These are phyloP conservation scores for Amblyopsis rosae DNA, from an alignment of 2,113 vertebrate species.

Conservation along the genomic window DNA sequence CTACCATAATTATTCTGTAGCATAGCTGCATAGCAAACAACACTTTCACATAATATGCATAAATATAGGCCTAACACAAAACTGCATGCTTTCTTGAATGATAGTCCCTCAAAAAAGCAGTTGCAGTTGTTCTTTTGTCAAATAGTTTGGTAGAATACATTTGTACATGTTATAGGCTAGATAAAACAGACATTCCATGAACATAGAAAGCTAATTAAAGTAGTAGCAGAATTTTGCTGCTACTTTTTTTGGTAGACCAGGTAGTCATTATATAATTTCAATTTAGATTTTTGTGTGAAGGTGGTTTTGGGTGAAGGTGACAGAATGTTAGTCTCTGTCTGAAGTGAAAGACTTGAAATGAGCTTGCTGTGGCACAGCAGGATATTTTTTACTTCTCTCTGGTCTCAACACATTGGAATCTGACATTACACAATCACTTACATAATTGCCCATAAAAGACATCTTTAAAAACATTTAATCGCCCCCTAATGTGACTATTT, in stretches of 20 bases:
- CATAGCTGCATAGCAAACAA: too few species aligned
- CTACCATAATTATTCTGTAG: too few species aligned
- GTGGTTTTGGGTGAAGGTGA: constrained; percentile 1
- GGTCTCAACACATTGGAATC: constrained; percentile 35
- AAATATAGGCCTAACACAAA: too few species aligned
- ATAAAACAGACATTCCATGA: background rate
- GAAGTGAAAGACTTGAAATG: constrained; percentile 50
- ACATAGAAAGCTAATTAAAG: too few species aligned
- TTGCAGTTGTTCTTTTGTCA: constrained; percentile 14
- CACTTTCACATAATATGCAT: too few species aligned
- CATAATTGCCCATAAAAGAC: constrained; percentile 59
- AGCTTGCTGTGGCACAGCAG: constrained; percentile 50
- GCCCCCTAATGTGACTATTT: constrained; percentile 23
- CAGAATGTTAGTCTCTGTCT: constrained; percentile 33
- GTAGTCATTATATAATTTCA: too few species aligned
- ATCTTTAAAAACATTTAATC: constrained; percentile 60
- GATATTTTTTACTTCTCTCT: constrained; percentile 58
- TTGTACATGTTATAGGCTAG: background rate
- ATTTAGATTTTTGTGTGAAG: constrained; percentile 5
- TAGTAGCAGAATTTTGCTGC: too few species aligned
- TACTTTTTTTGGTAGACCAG: too few species aligned
- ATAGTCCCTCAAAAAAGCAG: background rate
- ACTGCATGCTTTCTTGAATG: background rate
- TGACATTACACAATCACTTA: constrained; percentile 52
- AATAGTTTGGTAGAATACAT: constrained; percentile 10